Conservation (phyloP, 2,888 invertebrate species). For the Leucania comma region DNA sequence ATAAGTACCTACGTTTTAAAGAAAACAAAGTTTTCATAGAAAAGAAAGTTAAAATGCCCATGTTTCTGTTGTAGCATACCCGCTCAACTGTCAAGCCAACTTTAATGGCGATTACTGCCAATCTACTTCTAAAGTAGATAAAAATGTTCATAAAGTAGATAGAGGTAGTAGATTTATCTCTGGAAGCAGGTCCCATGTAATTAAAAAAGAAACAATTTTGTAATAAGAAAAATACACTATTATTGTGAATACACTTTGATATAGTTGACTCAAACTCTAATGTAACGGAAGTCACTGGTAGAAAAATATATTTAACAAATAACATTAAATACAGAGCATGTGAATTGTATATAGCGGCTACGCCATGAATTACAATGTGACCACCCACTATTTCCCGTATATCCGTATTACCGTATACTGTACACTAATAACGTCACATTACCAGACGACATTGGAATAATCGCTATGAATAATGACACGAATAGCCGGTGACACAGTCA, state of each 20-base stretch:
- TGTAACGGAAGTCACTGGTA: not conserved
- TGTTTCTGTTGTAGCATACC: no score
- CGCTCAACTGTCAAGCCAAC: no score
- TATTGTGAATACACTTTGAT: no score
- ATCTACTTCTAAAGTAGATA: no score
- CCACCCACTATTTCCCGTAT: not conserved
- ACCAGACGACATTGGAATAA: conserved; percentile 10
- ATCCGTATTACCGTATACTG: not conserved
- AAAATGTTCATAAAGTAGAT: no score
- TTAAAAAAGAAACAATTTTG: no score
- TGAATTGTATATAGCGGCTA: not conserved
- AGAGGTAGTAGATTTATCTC: no score
- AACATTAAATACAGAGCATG: not conserved
- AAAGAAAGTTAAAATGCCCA: no score
- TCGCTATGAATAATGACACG: conserved; percentile 15
- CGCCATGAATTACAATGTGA: conserved; percentile 6
- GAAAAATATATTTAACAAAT: not conserved
- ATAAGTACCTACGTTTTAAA: no score
- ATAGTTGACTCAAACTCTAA: not conserved
- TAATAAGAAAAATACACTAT: not conserved
- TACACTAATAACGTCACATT: conserved; percentile 28
- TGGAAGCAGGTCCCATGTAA: no score
- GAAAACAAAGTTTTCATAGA: no score
- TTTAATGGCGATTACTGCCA: no score
- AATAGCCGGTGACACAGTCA: conserved; percentile 7